Base-by-base conservation (phyloP, 2,113 vertebrate genomes). In the Embiotoca jacksoni region DNA sequence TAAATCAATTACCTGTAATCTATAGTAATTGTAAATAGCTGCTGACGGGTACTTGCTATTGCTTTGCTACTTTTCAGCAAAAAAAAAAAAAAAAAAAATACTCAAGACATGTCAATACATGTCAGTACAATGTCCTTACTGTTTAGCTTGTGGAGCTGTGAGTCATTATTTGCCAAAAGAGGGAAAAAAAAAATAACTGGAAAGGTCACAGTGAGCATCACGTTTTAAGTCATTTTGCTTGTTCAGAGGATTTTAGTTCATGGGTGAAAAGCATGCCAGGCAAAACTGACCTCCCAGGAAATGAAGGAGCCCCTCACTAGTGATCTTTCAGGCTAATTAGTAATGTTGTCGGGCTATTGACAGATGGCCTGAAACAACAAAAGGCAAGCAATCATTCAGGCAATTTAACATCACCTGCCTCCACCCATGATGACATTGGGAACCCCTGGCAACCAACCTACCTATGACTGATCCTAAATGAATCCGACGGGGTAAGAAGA, bases 71-170 rank as follows among this genome's bases (percentile, higher is more conserved):
- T 62, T 81, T 53, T 78, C 61, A 57, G 58, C 23, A 68, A 47
- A 69, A 44, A 52, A 16, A 7, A n/a, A 14, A n/a, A 5, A 16
- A 52, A 14, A 16, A 14, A 52, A 52, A 67, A 49, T 9, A 56
- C 37, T 30, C 9, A 44, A 63, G 63, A 72, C 90, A 88, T 73
- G 87, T 81, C 74, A 58, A 72, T 78, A 80, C 90, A 81, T 84
- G 86, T 78, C 78, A 53, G 32, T 35, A 78, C 73, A 79, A 60
- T 33, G 15, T 78, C 64, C 53, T 83, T 31, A 68, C 41, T 49
- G 60, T 78, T 87, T 83, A 55, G 74, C 62, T 55, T 63, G 7
- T 62, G 62, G 54, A 76, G 33, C 52, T 69, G 10, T 55, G 76
- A 84, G 32, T 81, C 50, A 81, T 60, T 78, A 63, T 80, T 30